Conservation (phyloP, 1,140 invertebrate species). For the Euschistus heros region DNA sequence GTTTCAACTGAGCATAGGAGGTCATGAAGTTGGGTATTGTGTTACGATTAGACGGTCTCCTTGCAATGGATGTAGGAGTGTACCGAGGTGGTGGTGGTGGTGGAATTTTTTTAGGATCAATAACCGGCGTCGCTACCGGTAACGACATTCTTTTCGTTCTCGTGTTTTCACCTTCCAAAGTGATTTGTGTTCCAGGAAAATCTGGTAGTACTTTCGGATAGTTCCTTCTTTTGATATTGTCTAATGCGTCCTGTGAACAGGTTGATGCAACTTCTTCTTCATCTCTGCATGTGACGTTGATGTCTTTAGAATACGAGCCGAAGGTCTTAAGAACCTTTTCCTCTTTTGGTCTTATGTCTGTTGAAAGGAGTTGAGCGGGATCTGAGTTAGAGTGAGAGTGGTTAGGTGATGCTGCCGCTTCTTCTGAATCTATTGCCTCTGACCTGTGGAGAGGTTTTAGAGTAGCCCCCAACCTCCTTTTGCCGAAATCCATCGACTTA, state of each 20-base stretch:
- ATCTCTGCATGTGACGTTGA: constrained; percentile 58
- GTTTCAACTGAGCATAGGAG: no score
- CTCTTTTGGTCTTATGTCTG: background rate
- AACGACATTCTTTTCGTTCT: constrained; percentile 33
- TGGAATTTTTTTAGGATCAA: constrained; percentile 38
- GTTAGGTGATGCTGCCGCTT: background rate
- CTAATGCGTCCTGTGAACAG: constrained; percentile 51
- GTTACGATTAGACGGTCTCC: constrained; percentile 31
- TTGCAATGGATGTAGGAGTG: constrained; percentile 45
- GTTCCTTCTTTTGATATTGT: constrained; percentile 60
- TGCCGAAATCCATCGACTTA: constrained; percentile 38
- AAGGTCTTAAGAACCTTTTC: constrained; percentile 22
- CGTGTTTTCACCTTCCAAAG: background rate
- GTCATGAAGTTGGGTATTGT: constrained; percentile 33
- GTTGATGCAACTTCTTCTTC: constrained; percentile 32
- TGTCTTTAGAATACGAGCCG: constrained; percentile 36
- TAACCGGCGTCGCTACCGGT: constrained; percentile 35
- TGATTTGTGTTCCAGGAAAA: constrained; percentile 40
- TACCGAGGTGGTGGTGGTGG: constrained; percentile 52
- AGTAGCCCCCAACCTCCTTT: constrained; percentile 11
- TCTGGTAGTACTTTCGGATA: constrained; percentile 74
- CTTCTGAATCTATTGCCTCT: constrained; percentile 25
- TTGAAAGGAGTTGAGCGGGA: constrained; percentile 33
- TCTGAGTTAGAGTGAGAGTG: constrained; percentile 66
- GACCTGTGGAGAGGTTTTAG: constrained; percentile 25